Evolutionary conservation across 2,113 vertebrate species (phyloP).

Genomic region (Melanotaenia duboulayi): DNA sequence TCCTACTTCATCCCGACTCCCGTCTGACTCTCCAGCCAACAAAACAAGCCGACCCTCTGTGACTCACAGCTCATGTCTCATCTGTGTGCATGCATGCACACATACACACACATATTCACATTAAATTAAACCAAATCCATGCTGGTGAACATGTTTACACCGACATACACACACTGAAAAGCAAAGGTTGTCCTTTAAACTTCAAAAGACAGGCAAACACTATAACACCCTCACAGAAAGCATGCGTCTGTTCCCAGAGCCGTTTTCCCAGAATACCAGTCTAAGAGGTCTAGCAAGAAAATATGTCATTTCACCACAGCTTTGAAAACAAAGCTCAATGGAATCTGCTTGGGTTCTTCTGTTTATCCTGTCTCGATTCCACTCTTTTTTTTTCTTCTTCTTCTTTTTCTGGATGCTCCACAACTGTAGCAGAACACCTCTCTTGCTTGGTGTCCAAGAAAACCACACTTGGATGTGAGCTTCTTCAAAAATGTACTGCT

Average conservation of each 20-base stretch:
- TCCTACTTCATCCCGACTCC: conserved; percentile 55
- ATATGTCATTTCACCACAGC: conserved; percentile 70
- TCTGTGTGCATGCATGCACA: conserved; percentile 43
- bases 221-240: conserved; percentile 14
- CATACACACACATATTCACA: not conserved
- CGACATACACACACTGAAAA: conserved; percentile 10
- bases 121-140: conserved; percentile 35
- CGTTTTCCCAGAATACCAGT: conserved; percentile 70
- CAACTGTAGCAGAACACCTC: conserved; percentile 36
- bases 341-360: conserved; percentile 65
- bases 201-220: conserved; percentile 32
- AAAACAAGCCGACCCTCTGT: conserved; percentile 53
- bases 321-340: conserved; percentile 75
- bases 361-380: conserved; percentile 64
- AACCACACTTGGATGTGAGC: conserved; percentile 21
- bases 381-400: conserved; percentile 27
- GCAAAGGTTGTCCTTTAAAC: conserved; percentile 16
- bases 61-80: conserved; percentile 75
- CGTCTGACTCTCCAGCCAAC: conserved; percentile 64
- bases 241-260: conserved; percentile 35
- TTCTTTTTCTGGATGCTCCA: conserved; percentile 48
- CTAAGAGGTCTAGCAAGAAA: conserved; percentile 59
- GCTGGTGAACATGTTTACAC: conserved; percentile 13
- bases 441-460: conserved; percentile 2
- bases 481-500: not conserved